phyloP scores from a whole-genome alignment of 2,113 vertebrate species.

The Eidolon helvum region DNA sequence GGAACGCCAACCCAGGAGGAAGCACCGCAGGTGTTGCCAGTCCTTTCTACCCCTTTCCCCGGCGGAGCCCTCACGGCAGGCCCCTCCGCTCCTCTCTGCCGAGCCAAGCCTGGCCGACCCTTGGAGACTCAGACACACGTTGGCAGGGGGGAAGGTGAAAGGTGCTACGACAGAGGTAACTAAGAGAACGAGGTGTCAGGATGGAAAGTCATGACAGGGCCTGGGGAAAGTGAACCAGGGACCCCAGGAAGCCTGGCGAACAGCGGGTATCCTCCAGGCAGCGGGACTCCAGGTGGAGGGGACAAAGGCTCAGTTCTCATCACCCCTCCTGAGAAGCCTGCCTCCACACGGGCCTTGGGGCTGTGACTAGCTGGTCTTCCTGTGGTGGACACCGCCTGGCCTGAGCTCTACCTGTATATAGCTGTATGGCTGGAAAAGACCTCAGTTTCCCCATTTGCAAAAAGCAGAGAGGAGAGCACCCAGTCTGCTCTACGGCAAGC shows the following conservation, averaged over 20 bases:
- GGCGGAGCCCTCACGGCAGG: neutral
- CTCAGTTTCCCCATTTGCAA: neutral
- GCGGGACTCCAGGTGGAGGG: too few species aligned
- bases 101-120: neutral
- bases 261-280: neutral
- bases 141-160: neutral
- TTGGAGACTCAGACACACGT: neutral
- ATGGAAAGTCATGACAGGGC: neutral
- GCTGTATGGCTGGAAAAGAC: neutral
- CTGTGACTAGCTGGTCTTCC: neutral
- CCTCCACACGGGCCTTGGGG: rapidly evolving
- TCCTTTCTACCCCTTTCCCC: neutral
- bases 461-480: neutral
- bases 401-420: neutral
- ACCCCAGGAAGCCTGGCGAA: neutral
- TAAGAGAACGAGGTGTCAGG: neutral
- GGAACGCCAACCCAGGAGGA: rapidly evolving
- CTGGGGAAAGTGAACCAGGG: too few species aligned
- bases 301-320: neutral
- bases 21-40: rapidly evolving
- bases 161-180: neutral
- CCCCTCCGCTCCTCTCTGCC: neutral
- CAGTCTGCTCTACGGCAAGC: neutral
- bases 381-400: neutral
- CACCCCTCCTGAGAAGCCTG: rapidly evolving